phyloP scores from a whole-genome alignment of 2,888 invertebrate species.

The Mythimna impura region DNA sequence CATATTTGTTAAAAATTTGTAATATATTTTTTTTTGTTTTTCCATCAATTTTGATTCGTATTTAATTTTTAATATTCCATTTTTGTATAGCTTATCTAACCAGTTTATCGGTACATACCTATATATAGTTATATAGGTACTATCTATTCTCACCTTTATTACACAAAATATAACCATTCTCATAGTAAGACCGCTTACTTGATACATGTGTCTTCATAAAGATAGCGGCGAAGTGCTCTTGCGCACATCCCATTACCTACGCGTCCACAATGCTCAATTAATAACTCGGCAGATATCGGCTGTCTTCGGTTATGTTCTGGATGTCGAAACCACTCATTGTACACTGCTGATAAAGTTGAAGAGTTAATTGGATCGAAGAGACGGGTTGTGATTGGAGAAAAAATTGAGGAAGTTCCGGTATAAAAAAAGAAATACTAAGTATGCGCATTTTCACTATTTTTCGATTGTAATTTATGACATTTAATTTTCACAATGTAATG shows the following conservation, averaged over 20 bases:
- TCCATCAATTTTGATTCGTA: too few relatives aligned
- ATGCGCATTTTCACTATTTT: background rate
- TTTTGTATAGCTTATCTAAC: too few relatives aligned
- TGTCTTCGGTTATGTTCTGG: conserved; percentile 60
- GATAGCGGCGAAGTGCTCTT: conserved; percentile 66
- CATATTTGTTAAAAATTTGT: too few relatives aligned
- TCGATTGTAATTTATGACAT: background rate
- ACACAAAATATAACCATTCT: background rate
- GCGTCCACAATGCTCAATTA: conserved; percentile 76
- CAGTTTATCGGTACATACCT: too few relatives aligned
- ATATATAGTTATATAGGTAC: too few relatives aligned
- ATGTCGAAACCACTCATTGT: conserved; percentile 63
- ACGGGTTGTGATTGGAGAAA: conserved; percentile 23
- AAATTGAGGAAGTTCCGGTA: background rate
- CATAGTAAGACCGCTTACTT: conserved; percentile 49
- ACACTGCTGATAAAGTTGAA: conserved; percentile 62
- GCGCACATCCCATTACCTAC: conserved; percentile 68
- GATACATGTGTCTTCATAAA: conserved; percentile 72
- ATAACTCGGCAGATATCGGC: conserved; percentile 67
- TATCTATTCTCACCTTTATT: conserved; percentile 3
- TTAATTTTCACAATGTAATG: background rate
- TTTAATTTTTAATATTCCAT: too few relatives aligned
- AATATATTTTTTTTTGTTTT: too few relatives aligned
- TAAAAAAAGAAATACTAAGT: too few relatives aligned
- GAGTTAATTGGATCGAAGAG: conserved; percentile 62